These are phyloP conservation scores for Mongoloraphidia duomilia DNA, from an alignment of 2,888 invertebrate genomes.

Conservation along the genomic window DNA sequence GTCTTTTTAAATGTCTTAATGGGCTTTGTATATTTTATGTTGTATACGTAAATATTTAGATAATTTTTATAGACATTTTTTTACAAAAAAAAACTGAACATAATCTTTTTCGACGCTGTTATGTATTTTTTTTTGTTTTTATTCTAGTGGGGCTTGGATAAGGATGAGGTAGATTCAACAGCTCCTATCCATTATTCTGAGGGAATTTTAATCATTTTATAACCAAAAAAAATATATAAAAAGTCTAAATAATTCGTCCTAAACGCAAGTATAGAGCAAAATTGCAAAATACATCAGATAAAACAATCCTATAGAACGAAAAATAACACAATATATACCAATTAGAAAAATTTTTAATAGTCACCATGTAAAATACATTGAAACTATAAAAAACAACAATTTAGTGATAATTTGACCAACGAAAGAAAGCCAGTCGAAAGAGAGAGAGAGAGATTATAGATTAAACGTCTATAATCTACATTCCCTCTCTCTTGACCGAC, in stretches of 20 bases:
- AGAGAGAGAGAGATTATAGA: too few species aligned
- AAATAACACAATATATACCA: background rate
- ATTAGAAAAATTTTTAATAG: too few species aligned
- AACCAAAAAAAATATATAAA: background rate
- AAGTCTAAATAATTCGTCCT: background rate
- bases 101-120: constrained; percentile 5
- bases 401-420: too few species aligned
- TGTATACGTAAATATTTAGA: too few species aligned
- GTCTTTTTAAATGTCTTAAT: too few species aligned
- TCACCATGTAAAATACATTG: too few species aligned
- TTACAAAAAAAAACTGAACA: constrained; percentile 11
- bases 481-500: too few species aligned
- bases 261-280: background rate
- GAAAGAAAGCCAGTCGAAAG: too few species aligned
- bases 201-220: background rate
- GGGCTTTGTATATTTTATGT: too few species aligned
- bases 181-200: background rate
- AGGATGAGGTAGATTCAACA: constrained; percentile 61
- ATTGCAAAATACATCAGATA: background rate
- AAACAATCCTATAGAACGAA: background rate
- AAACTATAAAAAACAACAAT: too few species aligned
- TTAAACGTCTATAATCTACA: too few species aligned
- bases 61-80: background rate
- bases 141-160: constrained; percentile 77
- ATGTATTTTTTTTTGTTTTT: constrained; percentile 1